Percentiles rank a stretch among this genome's conserved stretches.
Evolutionary conservation across 1,140 invertebrate genomes (phyloP).

Genomic region (Hermetia illucens): DNA sequence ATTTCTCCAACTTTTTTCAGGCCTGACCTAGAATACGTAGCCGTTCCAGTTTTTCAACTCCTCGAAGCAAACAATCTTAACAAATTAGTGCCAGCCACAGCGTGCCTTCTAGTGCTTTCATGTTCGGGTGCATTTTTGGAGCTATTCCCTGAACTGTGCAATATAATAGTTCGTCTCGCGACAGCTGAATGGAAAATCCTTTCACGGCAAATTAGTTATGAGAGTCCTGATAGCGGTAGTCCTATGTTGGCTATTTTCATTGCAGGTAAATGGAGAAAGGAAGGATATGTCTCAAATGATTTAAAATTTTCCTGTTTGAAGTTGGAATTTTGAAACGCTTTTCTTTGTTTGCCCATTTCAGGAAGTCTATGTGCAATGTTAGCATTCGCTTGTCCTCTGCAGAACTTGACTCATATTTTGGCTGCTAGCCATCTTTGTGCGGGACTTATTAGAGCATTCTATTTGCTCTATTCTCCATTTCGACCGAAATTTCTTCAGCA

Average conservation of each 20-base stretch:
- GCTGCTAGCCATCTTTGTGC: slow-evolving; percentile 22
- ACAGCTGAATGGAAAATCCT: slow-evolving; percentile 48
- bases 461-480: slow-evolving; percentile 21
- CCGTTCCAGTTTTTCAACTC: slow-evolving; percentile 42
- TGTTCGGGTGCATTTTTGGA: slow-evolving; percentile 44
- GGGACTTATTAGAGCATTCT: slow-evolving; percentile 20
- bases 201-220: slow-evolving; percentile 44
- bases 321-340: neutral
- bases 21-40: slow-evolving; percentile 30
- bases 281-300: no score
- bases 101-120: slow-evolving; percentile 41
- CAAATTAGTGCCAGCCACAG: slow-evolving; percentile 44
- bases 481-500: slow-evolving; percentile 24
- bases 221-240: slow-evolving; percentile 46
- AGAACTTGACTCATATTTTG: slow-evolving; percentile 24
- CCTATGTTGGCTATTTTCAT: slow-evolving; percentile 50
- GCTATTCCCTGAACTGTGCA: slow-evolving; percentile 42
- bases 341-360: slow-evolving; percentile 20
- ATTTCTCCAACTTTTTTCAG: slow-evolving; percentile 10
- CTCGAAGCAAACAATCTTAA: slow-evolving; percentile 42
- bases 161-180: slow-evolving; percentile 39
- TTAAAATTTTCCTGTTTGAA: neutral
- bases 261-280: slow-evolving; percentile 32
- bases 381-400: slow-evolving; percentile 47
- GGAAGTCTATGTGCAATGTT: slow-evolving; percentile 48